Evolutionary conservation across 1,140 invertebrate genomes (phyloP), one percentile per base, ranked within the genome.

Genomic region (Lethrus apterus): DNA sequence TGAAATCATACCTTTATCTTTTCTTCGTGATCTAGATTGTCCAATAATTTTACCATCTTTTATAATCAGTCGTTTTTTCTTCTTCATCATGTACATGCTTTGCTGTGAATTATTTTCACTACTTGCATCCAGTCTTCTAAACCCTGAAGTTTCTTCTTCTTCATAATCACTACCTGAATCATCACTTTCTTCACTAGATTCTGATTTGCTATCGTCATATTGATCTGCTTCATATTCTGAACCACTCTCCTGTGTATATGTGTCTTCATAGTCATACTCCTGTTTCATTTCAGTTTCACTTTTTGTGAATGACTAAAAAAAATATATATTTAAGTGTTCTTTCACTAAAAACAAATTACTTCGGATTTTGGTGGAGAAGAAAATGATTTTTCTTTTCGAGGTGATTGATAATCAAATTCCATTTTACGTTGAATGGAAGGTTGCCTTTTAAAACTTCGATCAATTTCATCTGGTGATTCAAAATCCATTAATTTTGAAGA

Each of bases 401-500:
- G 18, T 51, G 61, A 34, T 3, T 29, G 50, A 15, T 36, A 34
- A 14, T 54, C 57, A 41, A 57, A 55, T 2, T 59, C 56, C 60
- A 59, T 65, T 58, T 70, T 69, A 32, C 64, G 63, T 15, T 47
- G 35, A 10, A 43, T 9, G 11, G 62, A 56, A 1, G 61, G 63
- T 40, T 68, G 67, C n/a, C 70, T 62, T 29, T 74, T 70, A 41
- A 65, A 65, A 15, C 69, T 69, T 75, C 76, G 38, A 74, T 75
- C 65, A 17, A 65, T 64, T 50, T 91, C 86, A 64, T 93, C 89
- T 0, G 84, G 84, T 1, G 87, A 88, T 62, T 93, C 89, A 70
- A 92, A 93, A 65, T 93, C 91, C 65, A 91, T 84, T 8, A 96
- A 70, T 66, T 95, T 95, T 0, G 90, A 91, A 4, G 91, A 94